A percentile compares a stretch with the other conserved stretches of the same genome.
These are phyloP conservation scores for Cebidichthys violaceus DNA, from an alignment of 2,113 vertebrate genomes.

Conservation along the genomic window DNA sequence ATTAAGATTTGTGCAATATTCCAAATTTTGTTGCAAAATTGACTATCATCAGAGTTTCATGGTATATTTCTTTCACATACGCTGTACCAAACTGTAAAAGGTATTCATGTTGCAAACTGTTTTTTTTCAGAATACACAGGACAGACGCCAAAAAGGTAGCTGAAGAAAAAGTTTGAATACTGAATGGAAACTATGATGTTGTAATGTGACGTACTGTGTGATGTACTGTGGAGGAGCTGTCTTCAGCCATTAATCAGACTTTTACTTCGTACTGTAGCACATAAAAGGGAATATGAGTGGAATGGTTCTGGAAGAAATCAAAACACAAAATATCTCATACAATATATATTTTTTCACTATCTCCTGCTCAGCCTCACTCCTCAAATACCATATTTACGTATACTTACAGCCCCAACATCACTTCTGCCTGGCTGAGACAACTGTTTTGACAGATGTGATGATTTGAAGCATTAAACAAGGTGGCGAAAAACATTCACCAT, in stretches of 20 bases:
- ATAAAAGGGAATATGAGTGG: not conserved
- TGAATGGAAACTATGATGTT: not conserved
- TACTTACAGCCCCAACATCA: not conserved
- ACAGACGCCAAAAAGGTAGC: not conserved
- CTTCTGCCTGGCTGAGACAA: not conserved
- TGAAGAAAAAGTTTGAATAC: not conserved
- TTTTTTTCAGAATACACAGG: not conserved
- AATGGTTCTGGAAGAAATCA: not conserved
- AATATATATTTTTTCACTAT: not conserved
- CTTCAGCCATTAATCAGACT: not conserved
- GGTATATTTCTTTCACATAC: too few relatives aligned
- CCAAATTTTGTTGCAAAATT: not conserved
- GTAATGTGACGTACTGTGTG: not conserved
- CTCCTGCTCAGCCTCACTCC: not conserved
- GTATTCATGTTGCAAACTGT: too few relatives aligned
- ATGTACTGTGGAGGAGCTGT: not conserved
- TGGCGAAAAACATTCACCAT: not conserved
- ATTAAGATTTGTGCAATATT: not conserved
- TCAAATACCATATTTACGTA: conserved; percentile 9
- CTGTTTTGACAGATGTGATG: conserved; percentile 33
- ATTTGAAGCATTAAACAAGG: conserved; percentile 5
- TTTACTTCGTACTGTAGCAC: not conserved
- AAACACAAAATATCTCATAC: not conserved
- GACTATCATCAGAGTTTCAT: not conserved
- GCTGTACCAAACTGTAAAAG: not conserved